Evolutionary conservation across 2,113 vertebrate genomes (phyloP).

Genomic region (Triplophysa siluroides): DNA sequence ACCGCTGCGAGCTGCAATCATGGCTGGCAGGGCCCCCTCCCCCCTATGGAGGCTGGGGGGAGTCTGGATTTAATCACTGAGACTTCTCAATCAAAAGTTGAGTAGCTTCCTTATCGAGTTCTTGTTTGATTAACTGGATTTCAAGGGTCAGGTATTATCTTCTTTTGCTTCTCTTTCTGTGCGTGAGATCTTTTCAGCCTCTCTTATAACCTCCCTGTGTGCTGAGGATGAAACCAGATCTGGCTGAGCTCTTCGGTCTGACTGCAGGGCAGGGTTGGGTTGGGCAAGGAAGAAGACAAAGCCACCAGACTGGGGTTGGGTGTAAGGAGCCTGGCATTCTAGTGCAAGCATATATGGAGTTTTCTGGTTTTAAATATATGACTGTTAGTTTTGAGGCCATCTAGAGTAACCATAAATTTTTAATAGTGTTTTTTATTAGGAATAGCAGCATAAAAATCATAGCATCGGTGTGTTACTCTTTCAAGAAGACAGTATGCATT

Average conservation of each 20-base stretch:
- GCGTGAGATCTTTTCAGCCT: not conserved
- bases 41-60: not conserved
- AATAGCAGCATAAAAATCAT: no score
- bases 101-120: not conserved
- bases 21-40: slow-evolving; percentile 57
- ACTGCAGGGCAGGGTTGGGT: slow-evolving; percentile 54
- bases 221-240: slow-evolving; percentile 85
- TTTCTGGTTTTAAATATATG: not conserved
- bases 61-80: not conserved
- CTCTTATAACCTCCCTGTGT: slow-evolving; percentile 35
- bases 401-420: no score
- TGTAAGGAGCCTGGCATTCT: not conserved
- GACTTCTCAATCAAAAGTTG: not conserved
- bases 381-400: no score
- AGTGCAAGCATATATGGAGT: not conserved
- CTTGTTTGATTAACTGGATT: not conserved
- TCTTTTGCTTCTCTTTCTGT: no score
- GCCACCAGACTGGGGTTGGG: not conserved
- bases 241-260: slow-evolving; percentile 66
- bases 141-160: not conserved
- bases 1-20: slow-evolving; percentile 86
- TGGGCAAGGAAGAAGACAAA: slow-evolving; percentile 56
- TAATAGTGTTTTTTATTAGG: no score
- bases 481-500: no score
- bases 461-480: no score